A percentile compares a stretch with the other conserved stretches of the same genome.
Evolutionary conservation across 1,140 invertebrate genomes (phyloP).

Genomic region (Saxidomus purpurata): DNA sequence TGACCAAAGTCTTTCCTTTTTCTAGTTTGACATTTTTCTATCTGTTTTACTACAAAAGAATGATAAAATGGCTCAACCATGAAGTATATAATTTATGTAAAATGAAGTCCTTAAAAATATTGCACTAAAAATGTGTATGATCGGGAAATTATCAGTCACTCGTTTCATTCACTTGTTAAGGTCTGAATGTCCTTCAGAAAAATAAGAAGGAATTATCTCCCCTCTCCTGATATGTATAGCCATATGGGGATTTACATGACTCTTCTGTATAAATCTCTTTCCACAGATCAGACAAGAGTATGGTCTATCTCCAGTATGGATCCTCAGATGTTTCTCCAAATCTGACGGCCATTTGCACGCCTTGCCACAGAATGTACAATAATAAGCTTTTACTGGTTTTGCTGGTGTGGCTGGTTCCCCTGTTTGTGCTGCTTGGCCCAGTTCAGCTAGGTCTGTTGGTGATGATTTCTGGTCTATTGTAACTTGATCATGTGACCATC

Average conservation of each 20-base stretch:
- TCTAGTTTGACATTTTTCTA: too few species aligned
- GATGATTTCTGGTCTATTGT: too few species aligned
- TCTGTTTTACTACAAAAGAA: too few species aligned
- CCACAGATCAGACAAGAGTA: conserved; percentile 95
- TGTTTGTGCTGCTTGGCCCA: background rate
- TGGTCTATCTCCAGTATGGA: conserved; percentile 68
- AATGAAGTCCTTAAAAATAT: too few species aligned
- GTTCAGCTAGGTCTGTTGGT: background rate
- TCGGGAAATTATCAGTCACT: too few species aligned
- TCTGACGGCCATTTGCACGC: conserved; percentile 96
- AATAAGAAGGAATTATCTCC: background rate
- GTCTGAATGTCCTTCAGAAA: background rate
- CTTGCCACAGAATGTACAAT: conserved; percentile 91
- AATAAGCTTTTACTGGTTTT: background rate
- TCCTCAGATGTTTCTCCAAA: conserved; percentile 95
- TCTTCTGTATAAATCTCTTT: conserved; percentile 95
- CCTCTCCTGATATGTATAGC: conserved; percentile 76
- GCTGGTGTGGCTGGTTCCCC: conserved; percentile 87
- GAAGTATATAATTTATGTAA: too few species aligned
- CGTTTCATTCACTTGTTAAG: too few species aligned
- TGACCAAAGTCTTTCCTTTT: too few species aligned
- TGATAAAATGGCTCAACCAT: too few species aligned
- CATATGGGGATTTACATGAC: conserved; percentile 80
- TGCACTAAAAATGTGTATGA: too few species aligned
- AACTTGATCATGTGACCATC: too few species aligned